Percentiles rank a stretch among this genome's conserved stretches.
Conservation (phyloP, 2,113 vertebrate genomes). For the Macquaria ambigua region DNA sequence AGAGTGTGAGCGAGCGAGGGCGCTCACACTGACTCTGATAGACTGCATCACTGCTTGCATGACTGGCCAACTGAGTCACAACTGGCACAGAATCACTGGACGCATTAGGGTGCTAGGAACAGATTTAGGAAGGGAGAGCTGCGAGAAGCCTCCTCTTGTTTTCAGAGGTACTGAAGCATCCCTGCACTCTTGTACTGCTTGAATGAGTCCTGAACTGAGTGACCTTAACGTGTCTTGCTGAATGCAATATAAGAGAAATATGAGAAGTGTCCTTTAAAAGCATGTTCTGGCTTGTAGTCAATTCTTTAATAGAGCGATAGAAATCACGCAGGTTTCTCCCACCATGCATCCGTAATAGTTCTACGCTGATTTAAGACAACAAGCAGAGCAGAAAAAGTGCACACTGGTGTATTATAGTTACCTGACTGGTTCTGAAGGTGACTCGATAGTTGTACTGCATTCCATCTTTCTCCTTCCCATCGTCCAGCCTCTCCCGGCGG, state of each 20-base stretch:
- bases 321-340: constrained; percentile 28
- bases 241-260: constrained; percentile 41
- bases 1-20: background rate
- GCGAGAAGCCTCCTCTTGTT: constrained; percentile 35
- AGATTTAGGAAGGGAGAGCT: constrained; percentile 34
- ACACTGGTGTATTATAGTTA: constrained; percentile 70
- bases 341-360: constrained; percentile 18
- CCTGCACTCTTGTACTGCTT: constrained; percentile 38
- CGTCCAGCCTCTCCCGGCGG: constrained; percentile 94
- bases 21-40: constrained; percentile 31
- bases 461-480: constrained; percentile 95
- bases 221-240: constrained; percentile 38
- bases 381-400: background rate
- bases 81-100: constrained; percentile 38
- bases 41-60: constrained; percentile 43
- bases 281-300: constrained; percentile 2
- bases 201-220: constrained; percentile 42
- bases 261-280: constrained; percentile 43
- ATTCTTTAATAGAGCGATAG: background rate
- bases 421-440: constrained; percentile 97
- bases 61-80: constrained; percentile 48
- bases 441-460: constrained; percentile 94
- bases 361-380: background rate
- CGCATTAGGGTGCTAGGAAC: constrained; percentile 37
- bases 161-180: constrained; percentile 48